Evolutionary conservation across 2,113 vertebrate species (phyloP).

Genomic region (Stomatorhinus ivindoensis): DNA sequence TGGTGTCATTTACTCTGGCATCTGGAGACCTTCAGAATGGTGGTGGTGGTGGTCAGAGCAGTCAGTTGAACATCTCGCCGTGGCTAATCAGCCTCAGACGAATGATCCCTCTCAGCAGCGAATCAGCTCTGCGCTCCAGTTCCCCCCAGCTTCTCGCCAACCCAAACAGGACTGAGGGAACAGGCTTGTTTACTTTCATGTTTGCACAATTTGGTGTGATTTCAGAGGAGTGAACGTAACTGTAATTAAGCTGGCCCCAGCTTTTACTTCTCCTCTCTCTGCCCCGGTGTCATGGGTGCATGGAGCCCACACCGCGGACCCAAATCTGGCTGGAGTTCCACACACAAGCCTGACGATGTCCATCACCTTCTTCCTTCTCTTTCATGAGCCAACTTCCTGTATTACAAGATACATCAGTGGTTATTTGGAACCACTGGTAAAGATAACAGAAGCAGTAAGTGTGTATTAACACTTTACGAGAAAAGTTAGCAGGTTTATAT

Average conservation of each 20-base stretch:
- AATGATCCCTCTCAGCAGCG: constrained; percentile 19
- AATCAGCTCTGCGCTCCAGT: constrained; percentile 34
- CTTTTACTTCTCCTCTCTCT: constrained; percentile 7
- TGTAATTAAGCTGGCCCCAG: constrained; percentile 25
- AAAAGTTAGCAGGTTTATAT: neutral
- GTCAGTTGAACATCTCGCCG: neutral
- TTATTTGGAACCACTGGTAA: constrained; percentile 24
- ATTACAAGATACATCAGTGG: neutral
- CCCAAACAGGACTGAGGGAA: constrained; percentile 33
- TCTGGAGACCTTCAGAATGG: neutral
- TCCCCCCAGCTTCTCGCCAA: constrained; percentile 30
- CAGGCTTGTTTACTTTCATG: constrained; percentile 22
- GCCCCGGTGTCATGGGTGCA: neutral
- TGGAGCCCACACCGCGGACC: neutral
- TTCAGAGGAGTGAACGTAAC: constrained; percentile 30
- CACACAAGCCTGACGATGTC: neutral
- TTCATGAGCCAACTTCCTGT: neutral
- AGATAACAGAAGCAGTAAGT: constrained; percentile 30
- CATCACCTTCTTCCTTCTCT: neutral
- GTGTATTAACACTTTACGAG: constrained; percentile 26
- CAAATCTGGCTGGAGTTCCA: neutral
- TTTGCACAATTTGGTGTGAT: constrained; percentile 30
- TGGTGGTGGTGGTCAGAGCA: neutral
- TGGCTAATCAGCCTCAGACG: constrained; percentile 22
- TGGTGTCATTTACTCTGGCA: neutral